These are phyloP conservation scores for Xyrichtys novacula DNA, from an alignment of 2,797 vertebrate species.

Conservation along the genomic window DNA sequence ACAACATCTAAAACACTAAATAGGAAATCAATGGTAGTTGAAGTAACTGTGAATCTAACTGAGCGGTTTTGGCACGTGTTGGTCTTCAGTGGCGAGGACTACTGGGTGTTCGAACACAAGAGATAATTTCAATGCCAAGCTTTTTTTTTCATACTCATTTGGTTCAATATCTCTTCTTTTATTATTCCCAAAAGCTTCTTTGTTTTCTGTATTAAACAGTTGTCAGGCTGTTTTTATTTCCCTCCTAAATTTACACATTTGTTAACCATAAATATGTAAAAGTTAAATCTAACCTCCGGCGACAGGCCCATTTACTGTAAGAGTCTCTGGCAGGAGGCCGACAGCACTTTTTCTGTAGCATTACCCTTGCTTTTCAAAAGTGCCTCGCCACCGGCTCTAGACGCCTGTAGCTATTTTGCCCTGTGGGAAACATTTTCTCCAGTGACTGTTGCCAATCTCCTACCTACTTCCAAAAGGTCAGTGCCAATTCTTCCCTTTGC, in stretches of 20 bases:
- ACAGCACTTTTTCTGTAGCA: constrained; percentile 47
- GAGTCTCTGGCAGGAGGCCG: constrained; percentile 55
- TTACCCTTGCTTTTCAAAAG: constrained; percentile 60
- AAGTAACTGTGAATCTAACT: not conserved
- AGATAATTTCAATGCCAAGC: not conserved
- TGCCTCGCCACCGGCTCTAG: constrained; percentile 57
- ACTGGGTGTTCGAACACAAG: not conserved
- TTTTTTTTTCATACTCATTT: not conserved
- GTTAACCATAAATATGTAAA: constrained; percentile 46
- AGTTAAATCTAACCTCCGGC: constrained; percentile 56
- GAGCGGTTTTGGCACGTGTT: not conserved
- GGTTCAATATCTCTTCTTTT: not conserved
- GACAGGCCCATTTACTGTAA: constrained; percentile 57
- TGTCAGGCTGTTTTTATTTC: not conserved
- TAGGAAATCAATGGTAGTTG: not conserved
- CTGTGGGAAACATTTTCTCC: constrained; percentile 72
- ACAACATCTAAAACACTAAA: not conserved
- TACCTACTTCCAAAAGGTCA: constrained; percentile 69
- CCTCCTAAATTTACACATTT: constrained; percentile 13
- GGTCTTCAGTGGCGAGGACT: not conserved
- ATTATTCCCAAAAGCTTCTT: not conserved
- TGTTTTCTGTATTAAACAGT: not conserved
- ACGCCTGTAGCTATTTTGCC: constrained; percentile 78
- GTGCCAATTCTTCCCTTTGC: constrained; percentile 63
- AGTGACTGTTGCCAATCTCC: constrained; percentile 73